Evolutionary conservation across 1,140 invertebrate genomes (phyloP).

Genomic region (Melanaphis sacchari): DNA sequence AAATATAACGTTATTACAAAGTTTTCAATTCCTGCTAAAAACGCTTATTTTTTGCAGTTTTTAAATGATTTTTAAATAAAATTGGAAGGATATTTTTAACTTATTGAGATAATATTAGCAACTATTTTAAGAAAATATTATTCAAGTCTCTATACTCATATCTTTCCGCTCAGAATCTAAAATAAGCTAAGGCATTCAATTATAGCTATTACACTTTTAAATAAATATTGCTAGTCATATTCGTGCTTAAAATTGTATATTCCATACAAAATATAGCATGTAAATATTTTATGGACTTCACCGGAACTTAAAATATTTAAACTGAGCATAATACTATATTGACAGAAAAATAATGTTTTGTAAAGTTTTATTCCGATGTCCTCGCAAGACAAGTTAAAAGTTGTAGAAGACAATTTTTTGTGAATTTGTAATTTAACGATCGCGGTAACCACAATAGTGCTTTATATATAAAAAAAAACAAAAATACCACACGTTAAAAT

Average conservation of each 20-base stretch:
- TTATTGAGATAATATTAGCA: too few species aligned
- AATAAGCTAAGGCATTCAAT: neutral
- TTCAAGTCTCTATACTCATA: too few species aligned
- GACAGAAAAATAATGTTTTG: neutral
- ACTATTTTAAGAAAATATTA: too few species aligned
- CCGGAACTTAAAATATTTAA: neutral
- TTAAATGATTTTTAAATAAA: too few species aligned
- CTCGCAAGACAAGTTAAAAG: neutral
- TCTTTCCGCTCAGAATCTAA: too few species aligned
- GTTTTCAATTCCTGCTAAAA: too few species aligned
- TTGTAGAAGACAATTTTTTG: neutral
- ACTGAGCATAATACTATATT: neutral
- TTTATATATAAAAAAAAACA: neutral
- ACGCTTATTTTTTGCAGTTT: too few species aligned
- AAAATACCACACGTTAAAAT: neutral
- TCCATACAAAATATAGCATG: too few species aligned
- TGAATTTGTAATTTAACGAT: neutral
- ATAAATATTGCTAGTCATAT: neutral
- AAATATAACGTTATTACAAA: too few species aligned
- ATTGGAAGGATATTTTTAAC: too few species aligned
- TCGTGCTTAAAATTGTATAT: neutral
- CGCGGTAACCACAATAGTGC: neutral
- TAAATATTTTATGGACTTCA: neutral
- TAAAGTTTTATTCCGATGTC: neutral
- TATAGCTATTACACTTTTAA: neutral